phyloP scores from a whole-genome alignment of 2,888 invertebrate species.

The Microdon myrmicae region DNA sequence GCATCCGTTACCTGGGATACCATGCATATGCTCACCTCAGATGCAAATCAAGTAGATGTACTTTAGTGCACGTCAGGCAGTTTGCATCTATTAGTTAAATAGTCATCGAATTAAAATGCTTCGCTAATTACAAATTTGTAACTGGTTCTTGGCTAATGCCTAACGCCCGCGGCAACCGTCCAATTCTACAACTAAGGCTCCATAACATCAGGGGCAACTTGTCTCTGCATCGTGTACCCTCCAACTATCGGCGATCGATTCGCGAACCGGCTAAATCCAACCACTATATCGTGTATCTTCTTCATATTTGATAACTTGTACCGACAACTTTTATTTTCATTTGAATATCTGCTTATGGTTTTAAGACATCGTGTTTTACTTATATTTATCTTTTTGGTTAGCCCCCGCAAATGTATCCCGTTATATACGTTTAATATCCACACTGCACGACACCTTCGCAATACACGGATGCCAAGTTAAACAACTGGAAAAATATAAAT shows the following conservation, averaged over 20 bases:
- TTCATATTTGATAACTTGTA: conserved; percentile 39
- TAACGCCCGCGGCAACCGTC: conserved; percentile 30
- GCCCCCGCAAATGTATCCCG: conserved; percentile 15
- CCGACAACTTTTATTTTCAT: conserved; percentile 43
- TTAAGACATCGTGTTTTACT: conserved; percentile 2
- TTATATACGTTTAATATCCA: conserved; percentile 43
- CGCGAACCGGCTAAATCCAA: conserved; percentile 13
- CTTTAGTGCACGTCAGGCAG: conserved; percentile 40
- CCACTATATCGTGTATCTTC: conserved; percentile 16
- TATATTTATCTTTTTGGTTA: background rate
- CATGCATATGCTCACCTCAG: conserved; percentile 6
- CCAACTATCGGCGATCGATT: background rate
- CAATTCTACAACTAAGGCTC: conserved; percentile 11
- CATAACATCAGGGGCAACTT: conserved; percentile 24
- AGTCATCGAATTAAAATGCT: conserved; percentile 50
- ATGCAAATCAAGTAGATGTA: conserved; percentile 39
- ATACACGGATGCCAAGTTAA: too few species aligned
- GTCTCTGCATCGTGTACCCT: too few species aligned
- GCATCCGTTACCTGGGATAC: too few species aligned
- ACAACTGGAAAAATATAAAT: too few species aligned
- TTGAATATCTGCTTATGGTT: conserved; percentile 20
- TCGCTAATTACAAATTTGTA: conserved; percentile 48
- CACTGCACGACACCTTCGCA: conserved; percentile 30
- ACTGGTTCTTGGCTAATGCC: conserved; percentile 23
- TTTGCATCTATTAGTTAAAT: conserved; percentile 49